Evolutionary conservation across 2,113 vertebrate species (phyloP).

Genomic region (Neotoma lepida): DNA sequence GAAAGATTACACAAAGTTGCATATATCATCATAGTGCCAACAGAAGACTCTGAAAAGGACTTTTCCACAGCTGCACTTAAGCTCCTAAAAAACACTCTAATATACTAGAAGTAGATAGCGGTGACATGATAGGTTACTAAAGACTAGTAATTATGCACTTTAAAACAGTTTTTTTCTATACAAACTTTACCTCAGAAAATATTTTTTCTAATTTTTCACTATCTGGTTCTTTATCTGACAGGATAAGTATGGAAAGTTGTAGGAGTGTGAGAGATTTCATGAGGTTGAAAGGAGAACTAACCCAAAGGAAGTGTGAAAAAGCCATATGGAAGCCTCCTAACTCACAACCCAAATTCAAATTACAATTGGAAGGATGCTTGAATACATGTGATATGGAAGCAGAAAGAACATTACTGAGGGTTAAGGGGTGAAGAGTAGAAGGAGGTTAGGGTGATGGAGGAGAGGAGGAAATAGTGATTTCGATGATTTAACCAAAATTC

Average conservation of each 20-base stretch:
- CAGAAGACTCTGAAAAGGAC: not conserved
- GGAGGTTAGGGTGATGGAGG: not conserved
- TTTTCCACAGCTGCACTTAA: not conserved
- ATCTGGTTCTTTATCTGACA: not conserved
- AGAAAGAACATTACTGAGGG: not conserved
- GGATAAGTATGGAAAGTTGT: not conserved
- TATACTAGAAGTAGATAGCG: not conserved
- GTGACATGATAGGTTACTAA: not conserved
- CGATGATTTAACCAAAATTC: not conserved
- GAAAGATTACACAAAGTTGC: not conserved
- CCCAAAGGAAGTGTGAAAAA: not conserved
- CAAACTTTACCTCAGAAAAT: not conserved
- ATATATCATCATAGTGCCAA: not conserved
- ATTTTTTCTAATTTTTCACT: not conserved
- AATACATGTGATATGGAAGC: not conserved
- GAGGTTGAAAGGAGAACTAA: not conserved
- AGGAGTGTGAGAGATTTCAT: not conserved
- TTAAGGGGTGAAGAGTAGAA: not conserved
- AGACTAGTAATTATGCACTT: not conserved
- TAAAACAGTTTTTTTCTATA: not conserved
- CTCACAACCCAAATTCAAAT: not conserved
- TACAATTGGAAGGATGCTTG: not conserved
- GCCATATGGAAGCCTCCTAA: not conserved
- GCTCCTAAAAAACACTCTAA: not conserved
- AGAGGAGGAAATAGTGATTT: not conserved